Evolutionary conservation across 2,888 invertebrate species (phyloP), one percentile per base, ranked within the genome.

Genomic region (Lasioglossum malachurum): DNA sequence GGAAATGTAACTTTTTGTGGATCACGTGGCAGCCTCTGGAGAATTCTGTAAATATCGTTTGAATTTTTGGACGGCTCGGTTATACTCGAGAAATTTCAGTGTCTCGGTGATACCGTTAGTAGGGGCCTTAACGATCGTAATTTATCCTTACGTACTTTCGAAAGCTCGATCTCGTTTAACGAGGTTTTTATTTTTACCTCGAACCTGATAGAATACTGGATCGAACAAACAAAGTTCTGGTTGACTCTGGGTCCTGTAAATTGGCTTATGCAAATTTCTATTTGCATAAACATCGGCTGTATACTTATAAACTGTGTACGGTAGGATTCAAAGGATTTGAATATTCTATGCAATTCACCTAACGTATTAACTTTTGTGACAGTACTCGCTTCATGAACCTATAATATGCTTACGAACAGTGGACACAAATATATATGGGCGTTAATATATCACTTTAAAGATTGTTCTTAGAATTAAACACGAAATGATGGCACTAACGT

Each of bases 281-380:
- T 67, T 67, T 67, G 67, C 67, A 67, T 67, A 67, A 67, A 67
- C 67, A 67, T 67, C 35, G 35, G 67, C 35, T 67, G 67, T 35
- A 19, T 67, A 67, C 67, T 67, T 67, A 67, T 35, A 23, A 67
- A 67, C 35, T 67, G 67, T 35, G 35, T 19, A 35, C 67, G 67
- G 10, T 38, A 4, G 19, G 67, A 67, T 67, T 67, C 31, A 67
- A 67, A 67, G 67, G 67, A 67, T 67, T 38, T 67, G 23, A 67
- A 67, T 67, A 67, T 67, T 67, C 67, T 10, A 67, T 35, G 35
- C 19, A 67, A 67, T 67, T 67, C 67, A 10, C 19, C 38, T 23
- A 23, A 38, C 67, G 35, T 8, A 67, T 67, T 19, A 67, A 67
- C 67, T 67, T 38, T 35, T 35, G 31, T 10, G 19, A 19, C 35